Conservation (phyloP, 2,888 invertebrate genomes). For the Ganaspis brasiliensis region DNA sequence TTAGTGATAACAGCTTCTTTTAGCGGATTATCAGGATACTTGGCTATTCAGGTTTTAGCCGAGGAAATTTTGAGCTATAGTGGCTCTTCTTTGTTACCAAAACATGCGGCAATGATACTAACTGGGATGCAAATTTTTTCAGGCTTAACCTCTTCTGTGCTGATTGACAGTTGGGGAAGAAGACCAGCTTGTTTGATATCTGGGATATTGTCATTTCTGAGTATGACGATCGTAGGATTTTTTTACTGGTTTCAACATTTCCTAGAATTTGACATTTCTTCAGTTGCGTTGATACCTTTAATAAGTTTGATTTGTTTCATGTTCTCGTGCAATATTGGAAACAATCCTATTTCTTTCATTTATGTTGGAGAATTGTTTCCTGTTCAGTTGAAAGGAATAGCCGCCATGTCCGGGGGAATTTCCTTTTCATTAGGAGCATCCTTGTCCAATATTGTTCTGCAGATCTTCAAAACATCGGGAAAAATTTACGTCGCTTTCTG, state of each 20-base stretch:
- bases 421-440: neutral
- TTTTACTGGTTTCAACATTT: slow-evolving; percentile 82
- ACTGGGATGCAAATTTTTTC: slow-evolving; percentile 83
- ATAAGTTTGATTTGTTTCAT: neutral
- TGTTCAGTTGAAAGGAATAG: neutral
- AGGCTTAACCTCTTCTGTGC: slow-evolving; percentile 83
- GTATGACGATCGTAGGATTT: slow-evolving; percentile 83
- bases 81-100: slow-evolving; percentile 80
- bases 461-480: neutral
- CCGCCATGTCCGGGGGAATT: neutral
- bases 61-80: slow-evolving; percentile 85
- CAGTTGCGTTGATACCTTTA: slow-evolving; percentile 65
- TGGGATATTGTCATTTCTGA: slow-evolving; percentile 82
- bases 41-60: slow-evolving; percentile 83
- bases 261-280: slow-evolving; percentile 80
- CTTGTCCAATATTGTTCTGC: neutral
- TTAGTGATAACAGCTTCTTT: slow-evolving; percentile 80
- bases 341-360: neutral
- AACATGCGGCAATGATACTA: slow-evolving; percentile 82
- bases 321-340: slow-evolving; percentile 7
- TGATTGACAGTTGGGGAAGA: slow-evolving; percentile 85
- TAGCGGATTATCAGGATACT: slow-evolving; percentile 84
- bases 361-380: neutral
- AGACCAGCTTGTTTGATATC: slow-evolving; percentile 84
- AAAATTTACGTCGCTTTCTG: neutral